Percentiles rank a stretch among this genome's conserved stretches.
These are phyloP conservation scores for Halictus ligatus DNA, from an alignment of 2,888 invertebrate genomes.

Conservation along the genomic window DNA sequence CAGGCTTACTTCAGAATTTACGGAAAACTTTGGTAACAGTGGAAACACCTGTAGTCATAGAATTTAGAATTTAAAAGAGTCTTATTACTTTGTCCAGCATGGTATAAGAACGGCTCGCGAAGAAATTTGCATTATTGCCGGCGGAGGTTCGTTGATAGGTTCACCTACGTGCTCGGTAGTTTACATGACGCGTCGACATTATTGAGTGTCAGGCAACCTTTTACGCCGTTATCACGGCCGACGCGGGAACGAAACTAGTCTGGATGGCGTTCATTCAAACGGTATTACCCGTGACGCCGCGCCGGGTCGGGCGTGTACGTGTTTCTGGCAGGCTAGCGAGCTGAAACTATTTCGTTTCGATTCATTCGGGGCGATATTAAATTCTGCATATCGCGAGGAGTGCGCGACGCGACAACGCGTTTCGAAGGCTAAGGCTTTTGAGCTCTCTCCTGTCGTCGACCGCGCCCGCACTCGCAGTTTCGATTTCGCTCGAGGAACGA, in stretches of 20 bases:
- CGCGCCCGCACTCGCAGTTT: neutral
- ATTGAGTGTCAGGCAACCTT: conserved; percentile 32
- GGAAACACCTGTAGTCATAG: neutral
- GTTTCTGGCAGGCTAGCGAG: conserved; percentile 26
- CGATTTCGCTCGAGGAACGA: neutral
- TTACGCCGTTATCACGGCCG: conserved; percentile 13
- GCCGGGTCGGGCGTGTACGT: conserved; percentile 6
- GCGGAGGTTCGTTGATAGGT: conserved; percentile 15
- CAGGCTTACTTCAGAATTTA: neutral
- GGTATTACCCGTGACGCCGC: conserved; percentile 30
- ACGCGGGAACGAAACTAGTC: neutral
- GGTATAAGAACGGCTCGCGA: neutral
- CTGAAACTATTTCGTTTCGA: conserved; percentile 39
- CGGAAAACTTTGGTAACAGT: conserved; percentile 7
- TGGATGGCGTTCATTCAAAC: conserved; percentile 33
- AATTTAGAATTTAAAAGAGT: no score
- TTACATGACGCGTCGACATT: conserved; percentile 15
- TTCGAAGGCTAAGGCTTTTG: conserved; percentile 2
- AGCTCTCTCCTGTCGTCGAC: neutral
- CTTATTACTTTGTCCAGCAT: neutral
- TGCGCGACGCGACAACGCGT: neutral
- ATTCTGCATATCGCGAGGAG: conserved; percentile 22
- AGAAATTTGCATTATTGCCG: conserved; percentile 1
- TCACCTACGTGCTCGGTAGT: neutral
- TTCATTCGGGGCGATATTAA: conserved; percentile 46